Evolutionary conservation across 2,888 invertebrate genomes (phyloP).

Genomic region (Ernsta delagoae): DNA sequence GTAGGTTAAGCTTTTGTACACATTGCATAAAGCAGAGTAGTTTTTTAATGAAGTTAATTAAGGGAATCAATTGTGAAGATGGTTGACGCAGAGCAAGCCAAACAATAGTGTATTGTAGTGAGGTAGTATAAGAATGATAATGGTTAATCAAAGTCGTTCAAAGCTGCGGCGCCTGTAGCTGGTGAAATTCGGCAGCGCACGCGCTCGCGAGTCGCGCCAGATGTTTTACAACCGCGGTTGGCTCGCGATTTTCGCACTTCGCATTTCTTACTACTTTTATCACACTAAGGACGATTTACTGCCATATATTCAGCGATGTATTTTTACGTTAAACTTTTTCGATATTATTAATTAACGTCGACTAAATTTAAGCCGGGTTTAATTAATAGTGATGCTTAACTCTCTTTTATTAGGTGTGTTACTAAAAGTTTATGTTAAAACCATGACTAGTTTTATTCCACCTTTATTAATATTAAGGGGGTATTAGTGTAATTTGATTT

Average conservation of each 20-base stretch:
- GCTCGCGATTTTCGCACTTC: conserved; percentile 25
- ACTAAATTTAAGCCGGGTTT: too few species aligned
- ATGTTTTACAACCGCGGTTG: conserved; percentile 44
- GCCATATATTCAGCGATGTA: too few species aligned
- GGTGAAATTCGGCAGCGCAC: conserved; percentile 54
- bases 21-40: background rate
- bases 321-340: too few species aligned
- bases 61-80: conserved; percentile 31
- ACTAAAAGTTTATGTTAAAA: too few species aligned
- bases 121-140: conserved; percentile 44
- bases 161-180: conserved; percentile 43
- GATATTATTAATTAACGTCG: too few species aligned
- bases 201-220: conserved; percentile 45
- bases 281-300: too few species aligned
- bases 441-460: too few species aligned
- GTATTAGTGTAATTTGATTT: background rate
- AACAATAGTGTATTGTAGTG: conserved; percentile 39
- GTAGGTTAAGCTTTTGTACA: background rate
- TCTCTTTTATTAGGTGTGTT: too few species aligned
- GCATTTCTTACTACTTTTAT: background rate
- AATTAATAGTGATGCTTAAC: background rate
- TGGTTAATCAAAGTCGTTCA: conserved; percentile 46
- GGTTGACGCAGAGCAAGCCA: conserved; percentile 34
- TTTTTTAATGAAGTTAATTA: conserved; percentile 20
- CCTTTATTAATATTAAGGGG: background rate